A percentile compares a stretch with the other conserved stretches of the same genome.
These are phyloP conservation scores for Microplitis demolitor DNA, from an alignment of 1,140 invertebrate species.

Conservation along the genomic window DNA sequence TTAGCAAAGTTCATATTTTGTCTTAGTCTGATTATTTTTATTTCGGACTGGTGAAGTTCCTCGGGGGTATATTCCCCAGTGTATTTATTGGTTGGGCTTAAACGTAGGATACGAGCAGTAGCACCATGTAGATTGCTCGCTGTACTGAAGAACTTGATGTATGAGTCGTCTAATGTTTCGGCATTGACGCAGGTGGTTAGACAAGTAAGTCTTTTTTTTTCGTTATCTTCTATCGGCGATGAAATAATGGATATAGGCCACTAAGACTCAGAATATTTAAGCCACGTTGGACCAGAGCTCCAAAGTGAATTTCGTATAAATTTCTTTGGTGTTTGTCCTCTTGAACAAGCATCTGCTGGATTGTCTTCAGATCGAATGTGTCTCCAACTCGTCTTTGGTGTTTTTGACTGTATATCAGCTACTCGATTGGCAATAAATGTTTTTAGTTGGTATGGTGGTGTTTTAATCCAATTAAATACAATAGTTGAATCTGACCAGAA, in stretches of 20 bases:
- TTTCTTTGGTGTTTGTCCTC: conserved; percentile 26
- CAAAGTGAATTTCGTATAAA: conserved; percentile 26
- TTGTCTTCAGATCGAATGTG: conserved; percentile 28
- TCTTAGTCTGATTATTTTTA: not conserved
- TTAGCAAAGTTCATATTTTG: not conserved
- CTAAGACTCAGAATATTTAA: not conserved
- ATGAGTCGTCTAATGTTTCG: not conserved
- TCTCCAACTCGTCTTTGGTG: conserved; percentile 11
- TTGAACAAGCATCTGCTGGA: conserved; percentile 32
- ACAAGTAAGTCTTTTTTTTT: not conserved
- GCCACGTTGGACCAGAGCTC: conserved; percentile 31
- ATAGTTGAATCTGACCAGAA: conserved; percentile 16
- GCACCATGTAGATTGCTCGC: not conserved
- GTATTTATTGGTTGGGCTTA: not conserved
- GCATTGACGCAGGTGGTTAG: not conserved
- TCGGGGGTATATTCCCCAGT: not conserved
- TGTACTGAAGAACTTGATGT: not conserved
- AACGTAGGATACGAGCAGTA: not conserved
- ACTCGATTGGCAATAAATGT: conserved; percentile 1
- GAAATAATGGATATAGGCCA: not conserved
- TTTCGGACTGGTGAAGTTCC: not conserved
- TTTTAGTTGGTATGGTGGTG: not conserved
- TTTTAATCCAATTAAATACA: not conserved
- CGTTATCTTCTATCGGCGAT: not conserved
- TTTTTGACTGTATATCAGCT: not conserved